Percentiles rank a stretch among this genome's conserved stretches.
phyloP scores from a whole-genome alignment of 1,140 invertebrate species.

The Leptonema lineaticorne region DNA sequence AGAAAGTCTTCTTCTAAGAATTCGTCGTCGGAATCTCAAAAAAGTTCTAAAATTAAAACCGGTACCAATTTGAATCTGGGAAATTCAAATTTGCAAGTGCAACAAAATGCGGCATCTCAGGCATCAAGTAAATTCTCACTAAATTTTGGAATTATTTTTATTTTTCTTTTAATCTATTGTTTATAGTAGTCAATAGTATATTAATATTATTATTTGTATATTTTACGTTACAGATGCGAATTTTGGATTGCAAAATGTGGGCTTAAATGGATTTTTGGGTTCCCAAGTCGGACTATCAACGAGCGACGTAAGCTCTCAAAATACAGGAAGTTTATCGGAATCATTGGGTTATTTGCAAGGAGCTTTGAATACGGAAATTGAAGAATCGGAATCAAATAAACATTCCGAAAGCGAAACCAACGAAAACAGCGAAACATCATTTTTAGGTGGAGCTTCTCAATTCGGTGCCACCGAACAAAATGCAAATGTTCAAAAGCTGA shows the following conservation, averaged over 20 bases:
- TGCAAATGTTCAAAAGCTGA: not conserved
- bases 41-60: conserved; percentile 31
- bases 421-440: not conserved
- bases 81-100: not conserved
- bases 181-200: too few species aligned
- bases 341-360: not conserved
- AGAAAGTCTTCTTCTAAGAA: conserved; percentile 17
- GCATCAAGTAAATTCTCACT: not conserved
- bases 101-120: not conserved
- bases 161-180: too few species aligned
- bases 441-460: not conserved
- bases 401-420: conserved; percentile 8
- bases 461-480: not conserved
- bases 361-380: conserved; percentile 27
- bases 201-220: too few species aligned
- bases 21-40: conserved; percentile 24
- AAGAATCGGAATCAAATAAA: conserved; percentile 14
- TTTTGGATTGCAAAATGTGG: too few species aligned
- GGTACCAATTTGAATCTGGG: conserved; percentile 6
- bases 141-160: not conserved
- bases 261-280: not conserved
- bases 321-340: not conserved
- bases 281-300: not conserved
- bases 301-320: not conserved
- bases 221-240: too few species aligned